phyloP scores from a whole-genome alignment of 2,888 invertebrate species.

The Dascillus cervinus region DNA sequence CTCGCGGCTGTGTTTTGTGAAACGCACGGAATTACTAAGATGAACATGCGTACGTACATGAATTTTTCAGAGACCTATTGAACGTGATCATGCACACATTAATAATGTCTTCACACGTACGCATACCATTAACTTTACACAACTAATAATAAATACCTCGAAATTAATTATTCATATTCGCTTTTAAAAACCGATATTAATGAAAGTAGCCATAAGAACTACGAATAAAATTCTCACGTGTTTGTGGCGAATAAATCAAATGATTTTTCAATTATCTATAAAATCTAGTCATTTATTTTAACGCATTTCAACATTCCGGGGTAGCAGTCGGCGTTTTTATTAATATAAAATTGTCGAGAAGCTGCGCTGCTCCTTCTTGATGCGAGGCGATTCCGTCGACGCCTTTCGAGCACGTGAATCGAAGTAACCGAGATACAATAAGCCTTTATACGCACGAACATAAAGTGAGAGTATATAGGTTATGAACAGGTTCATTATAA shows the following conservation, averaged over 20 bases:
- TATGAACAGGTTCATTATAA: slow-evolving; percentile 16
- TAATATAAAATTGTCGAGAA: too few relatives aligned
- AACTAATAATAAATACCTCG: slow-evolving; percentile 10
- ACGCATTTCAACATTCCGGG: slow-evolving; percentile 25
- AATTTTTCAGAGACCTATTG: slow-evolving; percentile 9
- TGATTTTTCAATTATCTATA: slow-evolving; percentile 27
- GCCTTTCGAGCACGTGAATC: slow-evolving; percentile 1
- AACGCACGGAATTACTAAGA: too few relatives aligned
- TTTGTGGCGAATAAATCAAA: slow-evolving; percentile 24
- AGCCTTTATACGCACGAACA: slow-evolving; percentile 7
- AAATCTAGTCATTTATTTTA: slow-evolving; percentile 27
- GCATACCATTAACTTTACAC: slow-evolving; percentile 7
- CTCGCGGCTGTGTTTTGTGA: too few relatives aligned
- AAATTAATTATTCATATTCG: slow-evolving; percentile 16
- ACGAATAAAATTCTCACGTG: slow-evolving; percentile 28
- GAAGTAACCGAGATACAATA: slow-evolving; percentile 3
- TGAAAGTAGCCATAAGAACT: slow-evolving; percentile 21
- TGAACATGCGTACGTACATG: too few relatives aligned
- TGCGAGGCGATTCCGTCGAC: slow-evolving; percentile 2
- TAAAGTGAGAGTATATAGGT: slow-evolving; percentile 11
- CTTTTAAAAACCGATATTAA: slow-evolving; percentile 18
- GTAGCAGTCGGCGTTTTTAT: slow-evolving; percentile 7
- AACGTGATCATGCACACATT: slow-evolving; percentile 6
- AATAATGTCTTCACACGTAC: slow-evolving; percentile 4
- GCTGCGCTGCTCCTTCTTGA: too few relatives aligned